A percentile compares a stretch with the other conserved stretches of the same genome.
These are phyloP conservation scores for Momotus momota DNA, from an alignment of 2,797 vertebrate genomes.

Conservation along the genomic window DNA sequence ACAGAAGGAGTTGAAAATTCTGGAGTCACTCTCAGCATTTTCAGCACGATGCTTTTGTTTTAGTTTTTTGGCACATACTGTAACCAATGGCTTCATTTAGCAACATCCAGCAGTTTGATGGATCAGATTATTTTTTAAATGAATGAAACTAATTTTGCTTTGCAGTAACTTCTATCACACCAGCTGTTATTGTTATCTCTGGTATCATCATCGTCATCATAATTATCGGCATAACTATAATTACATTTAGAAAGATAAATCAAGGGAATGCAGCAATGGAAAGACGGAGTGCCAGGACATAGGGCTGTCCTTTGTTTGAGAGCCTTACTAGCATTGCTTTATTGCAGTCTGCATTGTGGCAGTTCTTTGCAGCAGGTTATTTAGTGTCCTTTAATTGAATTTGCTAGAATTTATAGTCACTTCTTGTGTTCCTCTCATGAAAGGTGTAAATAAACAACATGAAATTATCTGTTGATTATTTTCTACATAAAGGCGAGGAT, in stretches of 20 bases:
- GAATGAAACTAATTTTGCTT: slow-evolving; percentile 55
- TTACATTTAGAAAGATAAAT: slow-evolving; percentile 53
- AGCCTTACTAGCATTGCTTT: not conserved
- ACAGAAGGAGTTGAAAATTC: not conserved
- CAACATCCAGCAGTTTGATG: slow-evolving; percentile 21
- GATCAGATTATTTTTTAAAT: slow-evolving; percentile 24
- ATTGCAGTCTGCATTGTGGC: not conserved
- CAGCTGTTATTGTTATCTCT: slow-evolving; percentile 59
- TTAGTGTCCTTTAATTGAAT: not conserved
- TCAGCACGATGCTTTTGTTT: not conserved
- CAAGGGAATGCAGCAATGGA: not conserved
- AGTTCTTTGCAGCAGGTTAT: not conserved
- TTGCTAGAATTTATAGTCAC: not conserved
- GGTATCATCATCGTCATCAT: not conserved
- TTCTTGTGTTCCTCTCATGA: not conserved
- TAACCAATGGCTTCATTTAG: slow-evolving; percentile 14
- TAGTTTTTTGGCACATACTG: not conserved
- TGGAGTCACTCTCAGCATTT: not conserved
- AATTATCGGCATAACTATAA: slow-evolving; percentile 37
- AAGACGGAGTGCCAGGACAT: not conserved
- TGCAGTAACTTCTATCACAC: slow-evolving; percentile 26
- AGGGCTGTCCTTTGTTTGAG: not conserved
- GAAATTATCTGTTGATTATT: not conserved
- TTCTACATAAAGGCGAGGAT: not conserved
- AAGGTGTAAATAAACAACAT: not conserved